Conservation (phyloP, 2,888 invertebrate species). For the Macrophya alboannulata region DNA sequence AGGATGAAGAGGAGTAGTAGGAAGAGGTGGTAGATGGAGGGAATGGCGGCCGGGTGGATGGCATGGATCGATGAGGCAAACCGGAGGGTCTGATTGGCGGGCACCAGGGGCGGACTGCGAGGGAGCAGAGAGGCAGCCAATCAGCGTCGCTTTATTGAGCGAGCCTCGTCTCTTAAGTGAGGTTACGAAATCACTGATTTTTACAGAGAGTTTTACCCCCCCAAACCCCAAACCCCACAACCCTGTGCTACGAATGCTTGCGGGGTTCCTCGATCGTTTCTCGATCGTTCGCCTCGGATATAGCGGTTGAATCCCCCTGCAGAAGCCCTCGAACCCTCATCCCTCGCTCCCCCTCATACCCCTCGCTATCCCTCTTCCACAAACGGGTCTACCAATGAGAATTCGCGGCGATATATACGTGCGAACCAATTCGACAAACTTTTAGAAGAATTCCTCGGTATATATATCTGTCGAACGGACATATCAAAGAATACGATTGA, state of each 20-base stretch:
- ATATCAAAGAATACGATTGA: background rate
- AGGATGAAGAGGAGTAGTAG: constrained; percentile 57
- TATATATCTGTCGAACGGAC: background rate
- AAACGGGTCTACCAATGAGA: background rate
- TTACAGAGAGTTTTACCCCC: constrained; percentile 64
- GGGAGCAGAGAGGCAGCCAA: constrained; percentile 72
- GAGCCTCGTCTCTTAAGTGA: constrained; percentile 63
- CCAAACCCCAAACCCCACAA: constrained; percentile 14
- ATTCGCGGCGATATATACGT: constrained; percentile 4
- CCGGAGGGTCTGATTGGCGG: constrained; percentile 77
- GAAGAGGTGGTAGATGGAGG: constrained; percentile 66
- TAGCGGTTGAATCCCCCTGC: constrained; percentile 17
- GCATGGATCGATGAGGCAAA: constrained; percentile 67
- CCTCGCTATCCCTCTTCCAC: background rate
- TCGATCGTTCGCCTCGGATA: constrained; percentile 43
- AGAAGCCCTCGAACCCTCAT: background rate
- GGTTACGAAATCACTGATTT: constrained; percentile 79
- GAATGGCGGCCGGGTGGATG: constrained; percentile 74
- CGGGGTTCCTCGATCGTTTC: constrained; percentile 42
- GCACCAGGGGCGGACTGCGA: constrained; percentile 76
- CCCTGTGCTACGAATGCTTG: constrained; percentile 19
- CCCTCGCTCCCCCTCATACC: background rate
- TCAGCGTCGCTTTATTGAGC: constrained; percentile 54
- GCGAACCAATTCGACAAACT: constrained; percentile 35
- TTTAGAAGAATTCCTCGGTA: background rate